Base-by-base conservation (phyloP, 2,113 vertebrate species). In the Mugil cephalus region DNA sequence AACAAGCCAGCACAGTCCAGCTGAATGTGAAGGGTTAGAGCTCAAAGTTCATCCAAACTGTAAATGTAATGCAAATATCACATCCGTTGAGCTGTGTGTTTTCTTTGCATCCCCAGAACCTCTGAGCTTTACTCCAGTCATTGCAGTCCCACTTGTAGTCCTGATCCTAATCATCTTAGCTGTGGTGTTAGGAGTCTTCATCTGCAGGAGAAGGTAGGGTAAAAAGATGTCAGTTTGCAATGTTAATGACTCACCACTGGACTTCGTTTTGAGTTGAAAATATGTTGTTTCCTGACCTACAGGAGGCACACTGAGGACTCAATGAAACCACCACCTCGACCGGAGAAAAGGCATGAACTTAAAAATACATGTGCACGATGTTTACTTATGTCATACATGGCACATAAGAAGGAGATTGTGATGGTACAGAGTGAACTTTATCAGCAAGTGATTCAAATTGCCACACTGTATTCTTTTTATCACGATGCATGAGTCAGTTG, bases 21-120 rank as follows among this genome's bases (percentile, higher is more conserved):
- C 14, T 91, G 5, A 86, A 50, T 34, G 85, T 90, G 14, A 84
- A 69, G 46, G 74, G 89, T 91, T n/a, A 64, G 74, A 69, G 51
- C 21, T 62, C 3, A 65, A 4, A 7, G 36, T 12, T 13, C n/a
- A 46, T 15, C 8, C 18, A 12, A 14, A 18, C 15, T 51, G 1
- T 42, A 3, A 43, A 9, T 63, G 9, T 12, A 39, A 10, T n/a
- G 10, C 1, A 55, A 36, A 39, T 54, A 8, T 42, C 19, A 56
- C 13, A 34, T 6, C 43, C 8, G 21, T 21, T 36, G 19, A 36
- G 52, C 19, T 50, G 9, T 46, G 8, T 46, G 11, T 47, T 30
- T 46, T 66, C 34, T 60, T 48, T 62, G 9, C 12, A 35, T 75
- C 24, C 55, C 47, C 42, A 89, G 88, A 79, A 63, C 74, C 83